Evolutionary conservation across 2,113 vertebrate species (phyloP), one percentile per base, ranked within the genome.

Genomic region (Pandion haliaetus): DNA sequence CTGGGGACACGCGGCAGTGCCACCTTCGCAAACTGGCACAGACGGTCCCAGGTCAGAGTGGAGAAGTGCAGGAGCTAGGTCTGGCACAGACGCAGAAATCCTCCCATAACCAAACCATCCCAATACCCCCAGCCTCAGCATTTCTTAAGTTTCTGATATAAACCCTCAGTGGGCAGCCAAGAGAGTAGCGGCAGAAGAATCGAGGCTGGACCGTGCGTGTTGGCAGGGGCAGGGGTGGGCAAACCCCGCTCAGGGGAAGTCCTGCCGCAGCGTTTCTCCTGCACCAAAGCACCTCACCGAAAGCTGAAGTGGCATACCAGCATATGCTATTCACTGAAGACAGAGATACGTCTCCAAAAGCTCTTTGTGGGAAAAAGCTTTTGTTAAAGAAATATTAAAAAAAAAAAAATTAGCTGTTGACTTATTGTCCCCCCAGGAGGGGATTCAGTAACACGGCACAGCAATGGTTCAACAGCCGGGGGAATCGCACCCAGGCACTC

Each of bases 201-300:
- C 2, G 3, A 38, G 59, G 36, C 21, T 57, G 84, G 36, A 44
- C 61, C 6, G 0, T 3, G 20, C 0, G 1, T 11, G 18, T 6
- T 31, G 54, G 45, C 54, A 20, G 17, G 23, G 40, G 31, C 21
- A 21, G 13, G 31, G n/a, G 3, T 40, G 82, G 14, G 55, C 70
- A 86, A 49, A 52, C 10, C 76, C 65, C 4, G 8, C 34, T 0
- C 24, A 0, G 7, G 57, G 20, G 2, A 58, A 5, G 18, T 2
- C 14, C 54, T 40, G 32, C 36, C n/a, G 14, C 44, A 45, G 83
- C 36, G 2, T 32, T 71, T 63, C 55, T 58, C 29, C 86, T 24
- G n/a, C 29, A 20, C 58, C 34, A 12, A 57, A 28, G 1, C 49
- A 3, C 49, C 69, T 20, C 59, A 1, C 21, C 1, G 0, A 21